phyloP scores from a whole-genome alignment of 1,140 invertebrate genomes.

The Planococcus citri region DNA sequence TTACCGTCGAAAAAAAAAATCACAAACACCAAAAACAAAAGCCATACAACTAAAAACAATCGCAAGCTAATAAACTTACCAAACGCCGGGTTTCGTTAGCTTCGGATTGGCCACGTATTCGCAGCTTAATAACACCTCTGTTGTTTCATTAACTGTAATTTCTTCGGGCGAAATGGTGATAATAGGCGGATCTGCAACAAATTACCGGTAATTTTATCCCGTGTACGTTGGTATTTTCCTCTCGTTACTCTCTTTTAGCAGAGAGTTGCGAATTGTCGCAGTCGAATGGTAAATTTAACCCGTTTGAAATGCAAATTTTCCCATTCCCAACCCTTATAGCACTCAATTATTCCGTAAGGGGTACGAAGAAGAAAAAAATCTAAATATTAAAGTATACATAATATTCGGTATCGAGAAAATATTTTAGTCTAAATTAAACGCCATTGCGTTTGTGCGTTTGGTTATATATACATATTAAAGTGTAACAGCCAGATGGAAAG shows the following conservation, averaged over 20 bases:
- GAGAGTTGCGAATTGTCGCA: no score
- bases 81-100: slow-evolving; percentile 54
- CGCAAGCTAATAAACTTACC: slow-evolving; percentile 43
- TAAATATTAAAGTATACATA: neutral
- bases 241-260: no score
- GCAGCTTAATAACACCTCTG: slow-evolving; percentile 58
- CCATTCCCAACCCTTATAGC: neutral
- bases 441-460: no score
- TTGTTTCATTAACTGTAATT: slow-evolving; percentile 63
- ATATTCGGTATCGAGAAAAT: neutral
- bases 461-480: neutral
- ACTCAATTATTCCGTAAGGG: no score
- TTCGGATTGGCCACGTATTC: slow-evolving; percentile 72
- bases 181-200: slow-evolving; percentile 61
- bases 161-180: slow-evolving; percentile 56
- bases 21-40: no score
- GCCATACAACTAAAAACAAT: no score
- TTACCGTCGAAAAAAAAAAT: no score
- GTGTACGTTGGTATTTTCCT: no score
- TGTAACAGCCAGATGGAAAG: neutral
- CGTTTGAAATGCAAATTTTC: neutral
- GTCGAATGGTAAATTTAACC: no score
- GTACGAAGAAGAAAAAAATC: neutral
- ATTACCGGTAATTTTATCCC: no score
- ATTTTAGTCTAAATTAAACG: neutral